phyloP scores from a whole-genome alignment of 2,888 invertebrate genomes.

The Sesia apiformis region DNA sequence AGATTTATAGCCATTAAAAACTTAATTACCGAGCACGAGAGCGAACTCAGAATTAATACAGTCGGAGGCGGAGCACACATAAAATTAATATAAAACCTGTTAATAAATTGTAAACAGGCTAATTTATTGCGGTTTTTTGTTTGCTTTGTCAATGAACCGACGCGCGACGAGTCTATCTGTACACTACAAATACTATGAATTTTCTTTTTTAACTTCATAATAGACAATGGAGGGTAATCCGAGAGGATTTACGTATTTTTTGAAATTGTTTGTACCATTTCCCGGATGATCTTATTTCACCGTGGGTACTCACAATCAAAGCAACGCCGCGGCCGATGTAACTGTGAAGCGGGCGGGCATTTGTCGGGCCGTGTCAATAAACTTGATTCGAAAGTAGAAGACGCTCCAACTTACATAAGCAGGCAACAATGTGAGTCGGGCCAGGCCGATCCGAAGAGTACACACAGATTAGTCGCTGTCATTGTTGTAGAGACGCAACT shows the following conservation, averaged over 20 bases:
- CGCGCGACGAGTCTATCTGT: neutral
- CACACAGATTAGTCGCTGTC: conserved; percentile 20
- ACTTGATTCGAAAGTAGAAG: conserved; percentile 75
- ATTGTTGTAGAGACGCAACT: neutral
- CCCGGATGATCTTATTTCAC: conserved; percentile 13
- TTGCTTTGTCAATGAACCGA: conserved; percentile 34
- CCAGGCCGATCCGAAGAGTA: conserved; percentile 9
- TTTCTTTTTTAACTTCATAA: neutral
- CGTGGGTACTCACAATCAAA: conserved; percentile 42
- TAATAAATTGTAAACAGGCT: conserved; percentile 46
- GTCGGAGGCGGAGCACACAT: conserved; percentile 47
- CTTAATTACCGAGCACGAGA: conserved; percentile 38
- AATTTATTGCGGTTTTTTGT: conserved; percentile 45
- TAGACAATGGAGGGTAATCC: neutral
- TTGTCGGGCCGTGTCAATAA: conserved; percentile 74
- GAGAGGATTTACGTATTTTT: neutral
- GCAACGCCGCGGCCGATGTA: conserved; percentile 43
- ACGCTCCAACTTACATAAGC: conserved; percentile 72
- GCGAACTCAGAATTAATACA: conserved; percentile 35
- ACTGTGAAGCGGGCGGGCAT: conserved; percentile 62
- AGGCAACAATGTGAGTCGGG: conserved; percentile 59
- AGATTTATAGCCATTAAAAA: conserved; percentile 60
- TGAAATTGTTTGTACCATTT: no score
- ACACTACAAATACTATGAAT: no score
- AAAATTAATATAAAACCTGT: conserved; percentile 63